Evolutionary conservation across 2,797 vertebrate genomes (phyloP).

Genomic region (Peromyscus attwateri): DNA sequence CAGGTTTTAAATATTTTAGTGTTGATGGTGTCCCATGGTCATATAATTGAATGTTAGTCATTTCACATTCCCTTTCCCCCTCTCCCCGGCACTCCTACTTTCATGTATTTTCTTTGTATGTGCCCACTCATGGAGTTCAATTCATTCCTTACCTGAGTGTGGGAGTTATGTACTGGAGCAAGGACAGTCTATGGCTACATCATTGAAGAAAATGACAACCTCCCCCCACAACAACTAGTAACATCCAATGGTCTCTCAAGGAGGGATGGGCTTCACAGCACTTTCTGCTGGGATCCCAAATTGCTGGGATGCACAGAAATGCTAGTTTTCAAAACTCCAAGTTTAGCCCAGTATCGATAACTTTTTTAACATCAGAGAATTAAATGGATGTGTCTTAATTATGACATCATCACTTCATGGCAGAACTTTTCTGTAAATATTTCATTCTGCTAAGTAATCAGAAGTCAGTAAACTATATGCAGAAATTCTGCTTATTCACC

Average conservation of each 20-base stretch:
- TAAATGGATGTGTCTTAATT: neutral
- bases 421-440: conserved; percentile 16
- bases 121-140: neutral
- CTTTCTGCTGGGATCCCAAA: neutral
- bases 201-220: neutral
- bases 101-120: neutral
- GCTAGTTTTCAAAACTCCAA: neutral
- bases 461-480: neutral
- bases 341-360: neutral
- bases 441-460: conserved; percentile 38
- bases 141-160: neutral
- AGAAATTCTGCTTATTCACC: conserved; percentile 12
- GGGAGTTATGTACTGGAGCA: neutral
- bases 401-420: neutral
- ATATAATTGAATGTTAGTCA: neutral
- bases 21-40: neutral
- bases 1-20: neutral
- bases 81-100: neutral
- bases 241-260: neutral
- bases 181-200: neutral
- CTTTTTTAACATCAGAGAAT: neutral
- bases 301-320: neutral
- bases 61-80: neutral
- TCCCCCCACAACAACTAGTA: neutral
- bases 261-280: neutral